Evolutionary conservation across 2,113 vertebrate species (phyloP).

Genomic region (Struthio camelus): DNA sequence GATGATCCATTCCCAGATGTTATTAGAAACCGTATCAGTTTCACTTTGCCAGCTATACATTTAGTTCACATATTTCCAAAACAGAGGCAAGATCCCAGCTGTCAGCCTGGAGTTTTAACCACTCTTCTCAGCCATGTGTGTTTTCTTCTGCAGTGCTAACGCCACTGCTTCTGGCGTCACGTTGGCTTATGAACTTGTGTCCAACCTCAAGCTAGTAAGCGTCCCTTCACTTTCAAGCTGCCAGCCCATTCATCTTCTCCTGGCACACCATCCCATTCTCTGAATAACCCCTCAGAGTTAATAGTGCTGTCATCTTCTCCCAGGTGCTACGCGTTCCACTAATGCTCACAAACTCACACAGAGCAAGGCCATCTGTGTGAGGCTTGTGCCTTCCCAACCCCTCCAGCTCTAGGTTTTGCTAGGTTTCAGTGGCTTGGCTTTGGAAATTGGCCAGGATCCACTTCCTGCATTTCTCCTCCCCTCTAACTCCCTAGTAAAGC

Average conservation of each 20-base stretch:
- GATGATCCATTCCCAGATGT: background rate
- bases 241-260: conserved; percentile 39
- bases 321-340: background rate
- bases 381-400: background rate
- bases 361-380: background rate
- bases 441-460: background rate
- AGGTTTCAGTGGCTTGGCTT: background rate
- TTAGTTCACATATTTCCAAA: background rate
- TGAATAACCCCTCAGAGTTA: background rate
- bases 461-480: background rate
- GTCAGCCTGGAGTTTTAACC: background rate
- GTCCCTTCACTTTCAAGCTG: background rate
- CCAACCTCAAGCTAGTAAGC: background rate
- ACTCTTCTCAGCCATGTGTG: conserved; percentile 2
- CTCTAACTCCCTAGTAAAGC: background rate
- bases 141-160: background rate
- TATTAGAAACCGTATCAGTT: background rate
- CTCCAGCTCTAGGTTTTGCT: background rate
- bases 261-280: background rate
- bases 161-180: background rate
- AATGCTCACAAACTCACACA: background rate
- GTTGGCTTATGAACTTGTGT: background rate
- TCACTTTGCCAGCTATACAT: background rate
- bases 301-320: background rate
- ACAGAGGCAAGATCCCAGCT: background rate